Evolutionary conservation across 2,113 vertebrate genomes (phyloP).

Genomic region (Tor tambroides): DNA sequence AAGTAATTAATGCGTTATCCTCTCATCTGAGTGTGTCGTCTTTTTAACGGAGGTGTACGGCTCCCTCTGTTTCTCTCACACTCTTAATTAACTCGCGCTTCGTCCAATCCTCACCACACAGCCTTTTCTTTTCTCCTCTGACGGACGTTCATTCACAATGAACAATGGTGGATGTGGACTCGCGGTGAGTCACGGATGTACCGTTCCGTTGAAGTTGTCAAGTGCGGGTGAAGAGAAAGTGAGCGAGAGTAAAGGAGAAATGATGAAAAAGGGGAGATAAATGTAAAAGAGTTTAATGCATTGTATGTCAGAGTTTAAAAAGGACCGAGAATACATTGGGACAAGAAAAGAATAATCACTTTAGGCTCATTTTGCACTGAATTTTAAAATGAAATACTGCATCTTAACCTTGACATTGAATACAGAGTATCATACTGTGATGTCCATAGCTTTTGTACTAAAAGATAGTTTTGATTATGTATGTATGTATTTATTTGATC

Average conservation of each 20-base stretch:
- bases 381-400: not conserved
- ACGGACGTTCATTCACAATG: constrained; percentile 47
- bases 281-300: constrained; percentile 25
- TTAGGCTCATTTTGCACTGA: not conserved
- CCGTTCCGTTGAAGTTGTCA: constrained; percentile 64
- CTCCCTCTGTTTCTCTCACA: constrained; percentile 75
- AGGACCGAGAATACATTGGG: not conserved
- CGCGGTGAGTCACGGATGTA: constrained; percentile 28
- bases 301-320: constrained; percentile 11
- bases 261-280: not conserved
- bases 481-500: no score
- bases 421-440: not conserved
- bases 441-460: not conserved
- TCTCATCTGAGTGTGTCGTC: constrained; percentile 85
- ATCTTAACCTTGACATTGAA: not conserved
- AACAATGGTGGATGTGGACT: constrained; percentile 52
- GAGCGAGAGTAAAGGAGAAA: constrained; percentile 1
- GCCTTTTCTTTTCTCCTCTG: constrained; percentile 52
- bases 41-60: constrained; percentile 79
- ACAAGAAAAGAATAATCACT: not conserved
- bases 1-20: constrained; percentile 88
- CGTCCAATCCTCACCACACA: constrained; percentile 55
- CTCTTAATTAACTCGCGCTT: constrained; percentile 82
- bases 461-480: not conserved
- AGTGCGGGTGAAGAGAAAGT: constrained; percentile 17